Evolutionary conservation across 2,113 vertebrate genomes (phyloP).

Genomic region (Tyto alba): DNA sequence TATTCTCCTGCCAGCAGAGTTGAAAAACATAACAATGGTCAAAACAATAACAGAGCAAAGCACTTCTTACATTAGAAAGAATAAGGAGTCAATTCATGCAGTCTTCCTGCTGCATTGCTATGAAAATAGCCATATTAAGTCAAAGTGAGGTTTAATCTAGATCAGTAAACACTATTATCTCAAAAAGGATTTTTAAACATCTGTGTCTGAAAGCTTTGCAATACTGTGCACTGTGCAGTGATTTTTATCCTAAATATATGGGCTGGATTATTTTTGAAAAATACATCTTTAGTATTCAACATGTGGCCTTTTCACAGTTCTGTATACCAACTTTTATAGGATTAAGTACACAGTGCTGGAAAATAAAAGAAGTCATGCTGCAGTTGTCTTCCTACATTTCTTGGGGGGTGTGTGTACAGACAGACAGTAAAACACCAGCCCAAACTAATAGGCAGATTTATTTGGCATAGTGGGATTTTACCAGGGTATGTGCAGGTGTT

Average conservation of each 20-base stretch:
- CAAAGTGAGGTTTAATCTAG: not conserved
- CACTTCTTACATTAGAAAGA: not conserved
- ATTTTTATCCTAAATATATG: not conserved
- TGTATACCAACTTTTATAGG: not conserved
- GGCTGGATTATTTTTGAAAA: not conserved
- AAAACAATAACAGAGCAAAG: not conserved
- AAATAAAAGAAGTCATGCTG: not conserved
- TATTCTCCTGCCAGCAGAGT: not conserved
- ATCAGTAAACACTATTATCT: not conserved
- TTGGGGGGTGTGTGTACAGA: not conserved
- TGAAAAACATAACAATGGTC: not conserved
- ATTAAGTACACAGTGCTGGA: not conserved
- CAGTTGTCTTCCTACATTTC: not conserved
- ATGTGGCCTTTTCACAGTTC: not conserved
- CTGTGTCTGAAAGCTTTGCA: not conserved
- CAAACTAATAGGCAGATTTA: not conserved
- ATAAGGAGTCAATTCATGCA: not conserved
- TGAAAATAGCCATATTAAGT: not conserved
- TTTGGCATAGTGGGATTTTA: not conserved
- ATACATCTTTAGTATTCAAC: not conserved
- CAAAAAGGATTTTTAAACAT: not conserved
- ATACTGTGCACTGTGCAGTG: accelerated
- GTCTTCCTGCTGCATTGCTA: not conserved
- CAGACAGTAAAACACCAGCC: not conserved
- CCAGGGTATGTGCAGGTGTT: not conserved